These are phyloP conservation scores for Dendropsophus ebraccatus DNA, from an alignment of 2,113 vertebrate genomes.

Conservation along the genomic window DNA sequence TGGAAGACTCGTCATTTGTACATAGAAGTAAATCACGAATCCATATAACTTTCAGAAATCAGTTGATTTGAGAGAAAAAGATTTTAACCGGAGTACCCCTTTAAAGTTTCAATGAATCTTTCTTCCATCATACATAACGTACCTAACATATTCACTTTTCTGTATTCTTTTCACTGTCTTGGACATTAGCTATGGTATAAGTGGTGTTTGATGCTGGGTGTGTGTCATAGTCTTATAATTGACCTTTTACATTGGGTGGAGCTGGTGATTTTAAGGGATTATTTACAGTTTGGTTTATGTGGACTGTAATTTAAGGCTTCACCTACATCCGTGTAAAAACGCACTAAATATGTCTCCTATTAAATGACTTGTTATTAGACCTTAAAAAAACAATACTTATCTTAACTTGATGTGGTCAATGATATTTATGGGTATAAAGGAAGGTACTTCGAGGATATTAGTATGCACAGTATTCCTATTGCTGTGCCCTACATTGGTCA, in stretches of 20 bases:
- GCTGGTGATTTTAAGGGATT: background rate
- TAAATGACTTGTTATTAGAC: background rate
- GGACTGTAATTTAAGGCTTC: background rate
- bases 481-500: background rate
- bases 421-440: too few species aligned
- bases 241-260: background rate
- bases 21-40: too few species aligned
- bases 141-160: too few species aligned
- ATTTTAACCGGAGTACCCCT: too few species aligned
- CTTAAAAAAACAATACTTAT: background rate
- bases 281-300: background rate
- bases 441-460: background rate
- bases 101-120: too few species aligned
- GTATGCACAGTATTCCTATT: background rate
- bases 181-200: background rate
- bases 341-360: background rate
- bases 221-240: background rate
- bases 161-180: background rate
- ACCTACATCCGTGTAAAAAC: background rate
- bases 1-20: too few species aligned
- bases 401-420: too few species aligned
- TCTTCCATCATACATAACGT: too few species aligned
- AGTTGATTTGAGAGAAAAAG: too few species aligned
- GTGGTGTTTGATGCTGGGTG: background rate
- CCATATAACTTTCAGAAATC: too few species aligned